Percentiles rank a stretch among this genome's conserved stretches.
Evolutionary conservation across 2,797 vertebrate genomes (phyloP).

Genomic region (Orestias chungarensis): DNA sequence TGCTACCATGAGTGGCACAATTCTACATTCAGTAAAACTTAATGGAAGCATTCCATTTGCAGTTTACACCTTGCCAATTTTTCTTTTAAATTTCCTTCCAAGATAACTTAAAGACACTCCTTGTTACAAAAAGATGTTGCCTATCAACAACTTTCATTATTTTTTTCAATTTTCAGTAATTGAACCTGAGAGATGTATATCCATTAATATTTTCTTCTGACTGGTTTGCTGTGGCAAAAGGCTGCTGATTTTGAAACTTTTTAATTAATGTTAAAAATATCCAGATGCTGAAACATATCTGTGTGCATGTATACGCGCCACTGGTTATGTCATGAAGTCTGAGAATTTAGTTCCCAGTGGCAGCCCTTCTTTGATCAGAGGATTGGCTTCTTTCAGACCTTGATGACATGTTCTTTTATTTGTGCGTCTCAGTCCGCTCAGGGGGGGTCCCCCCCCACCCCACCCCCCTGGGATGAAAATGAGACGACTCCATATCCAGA

Average conservation of each 20-base stretch:
- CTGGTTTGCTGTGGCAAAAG: neutral
- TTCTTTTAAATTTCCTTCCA: neutral
- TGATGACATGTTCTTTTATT: constrained; percentile 46
- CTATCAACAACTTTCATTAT: neutral
- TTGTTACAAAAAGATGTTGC: neutral
- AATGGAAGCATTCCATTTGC: neutral
- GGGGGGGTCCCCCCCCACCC: neutral
- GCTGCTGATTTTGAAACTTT: constrained; percentile 14
- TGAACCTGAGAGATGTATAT: neutral
- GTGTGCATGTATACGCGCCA: constrained; percentile 6
- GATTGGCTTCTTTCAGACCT: constrained; percentile 54
- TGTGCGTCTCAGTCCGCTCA: constrained; percentile 40
- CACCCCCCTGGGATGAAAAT: constrained; percentile 64
- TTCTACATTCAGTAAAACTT: neutral
- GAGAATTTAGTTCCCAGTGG: constrained; percentile 44
- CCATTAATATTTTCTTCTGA: neutral
- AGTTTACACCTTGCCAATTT: neutral
- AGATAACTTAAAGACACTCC: neutral
- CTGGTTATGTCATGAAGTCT: constrained; percentile 33
- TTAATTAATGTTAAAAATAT: constrained; percentile 33
- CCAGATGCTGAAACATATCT: constrained; percentile 25
- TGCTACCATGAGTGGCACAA: no score
- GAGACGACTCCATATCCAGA: constrained; percentile 69
- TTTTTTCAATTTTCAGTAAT: neutral
- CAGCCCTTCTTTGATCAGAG: constrained; percentile 72